Evolutionary conservation across 2,888 invertebrate genomes (phyloP).

Genomic region (Tuta absoluta): DNA sequence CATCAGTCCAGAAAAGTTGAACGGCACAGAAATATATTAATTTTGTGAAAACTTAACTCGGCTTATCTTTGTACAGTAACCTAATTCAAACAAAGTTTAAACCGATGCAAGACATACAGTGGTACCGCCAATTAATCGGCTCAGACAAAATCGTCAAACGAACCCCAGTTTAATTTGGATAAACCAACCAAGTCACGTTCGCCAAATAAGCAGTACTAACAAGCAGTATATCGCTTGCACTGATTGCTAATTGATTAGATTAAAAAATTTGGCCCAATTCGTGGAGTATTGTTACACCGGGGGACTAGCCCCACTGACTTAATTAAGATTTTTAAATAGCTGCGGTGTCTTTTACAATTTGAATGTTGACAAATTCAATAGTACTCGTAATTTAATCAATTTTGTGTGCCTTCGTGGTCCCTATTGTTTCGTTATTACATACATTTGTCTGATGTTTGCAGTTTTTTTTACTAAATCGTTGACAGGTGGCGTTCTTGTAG

Average conservation of each 20-base stretch:
- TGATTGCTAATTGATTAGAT: slow-evolving; percentile 82
- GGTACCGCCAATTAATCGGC: slow-evolving; percentile 64
- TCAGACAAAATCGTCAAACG: slow-evolving; percentile 70
- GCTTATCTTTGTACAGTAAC: slow-evolving; percentile 17
- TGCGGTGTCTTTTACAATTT: slow-evolving; percentile 75
- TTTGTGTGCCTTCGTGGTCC: neutral
- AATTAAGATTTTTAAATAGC: slow-evolving; percentile 69
- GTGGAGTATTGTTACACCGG: slow-evolving; percentile 69
- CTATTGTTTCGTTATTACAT: neutral
- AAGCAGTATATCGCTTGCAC: slow-evolving; percentile 79
- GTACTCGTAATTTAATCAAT: slow-evolving; percentile 18
- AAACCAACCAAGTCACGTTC: slow-evolving; percentile 73
- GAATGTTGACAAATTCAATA: slow-evolving; percentile 58
- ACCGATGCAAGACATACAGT: slow-evolving; percentile 48
- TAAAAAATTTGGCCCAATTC: slow-evolving; percentile 77
- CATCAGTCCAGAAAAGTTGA: slow-evolving; percentile 25
- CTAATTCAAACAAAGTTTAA: slow-evolving; percentile 29
- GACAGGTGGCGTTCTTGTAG: neutral
- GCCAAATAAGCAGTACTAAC: slow-evolving; percentile 78
- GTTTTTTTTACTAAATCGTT: too few relatives aligned
- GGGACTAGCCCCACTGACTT: slow-evolving; percentile 54
- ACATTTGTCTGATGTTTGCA: neutral
- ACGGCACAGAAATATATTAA: slow-evolving; percentile 18
- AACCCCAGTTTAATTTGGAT: slow-evolving; percentile 72
- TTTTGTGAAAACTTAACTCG: slow-evolving; percentile 11